phyloP scores from a whole-genome alignment of 2,113 vertebrate genomes.

The Oryzias woworae region DNA sequence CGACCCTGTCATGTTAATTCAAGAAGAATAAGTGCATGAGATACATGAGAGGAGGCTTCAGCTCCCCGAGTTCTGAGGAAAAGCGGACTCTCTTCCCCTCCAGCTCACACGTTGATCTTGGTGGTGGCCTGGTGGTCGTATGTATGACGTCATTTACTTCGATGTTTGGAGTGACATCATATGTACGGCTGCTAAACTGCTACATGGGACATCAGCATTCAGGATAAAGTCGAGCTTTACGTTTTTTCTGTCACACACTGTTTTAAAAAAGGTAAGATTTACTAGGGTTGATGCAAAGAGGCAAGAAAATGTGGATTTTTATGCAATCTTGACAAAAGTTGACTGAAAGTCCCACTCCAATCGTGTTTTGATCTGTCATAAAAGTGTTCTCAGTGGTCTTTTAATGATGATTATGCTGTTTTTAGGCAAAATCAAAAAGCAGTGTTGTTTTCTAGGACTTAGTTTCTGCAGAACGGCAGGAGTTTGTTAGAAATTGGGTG shows the following conservation, averaged over 20 bases:
- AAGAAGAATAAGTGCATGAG: neutral
- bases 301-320: conserved; percentile 6
- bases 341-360: too few relatives aligned
- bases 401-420: too few relatives aligned
- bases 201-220: conserved; percentile 81
- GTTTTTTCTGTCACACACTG: conserved; percentile 2
- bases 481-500: too few relatives aligned
- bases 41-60: conserved; percentile 1
- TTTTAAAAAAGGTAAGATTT: conserved; percentile 50
- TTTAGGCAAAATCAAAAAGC: too few relatives aligned
- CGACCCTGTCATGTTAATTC: neutral
- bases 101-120: conserved; percentile 60
- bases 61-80: neutral
- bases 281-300: conserved; percentile 7
- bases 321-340: conserved; percentile 5
- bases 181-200: conserved; percentile 97
- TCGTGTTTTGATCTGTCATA: too few relatives aligned
- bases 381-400: too few relatives aligned
- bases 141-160: conserved; percentile 97
- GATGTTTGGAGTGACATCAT: conserved; percentile 96
- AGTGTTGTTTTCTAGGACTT: too few relatives aligned
- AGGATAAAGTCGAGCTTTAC: neutral
- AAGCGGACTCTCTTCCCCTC: conserved; percentile 4
- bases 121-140: conserved; percentile 95
- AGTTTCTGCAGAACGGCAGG: too few relatives aligned